A percentile compares a stretch with the other conserved stretches of the same genome.
These are phyloP conservation scores for Corythoichthys haematopterus DNA, from an alignment of 2,113 vertebrate species.

Conservation along the genomic window DNA sequence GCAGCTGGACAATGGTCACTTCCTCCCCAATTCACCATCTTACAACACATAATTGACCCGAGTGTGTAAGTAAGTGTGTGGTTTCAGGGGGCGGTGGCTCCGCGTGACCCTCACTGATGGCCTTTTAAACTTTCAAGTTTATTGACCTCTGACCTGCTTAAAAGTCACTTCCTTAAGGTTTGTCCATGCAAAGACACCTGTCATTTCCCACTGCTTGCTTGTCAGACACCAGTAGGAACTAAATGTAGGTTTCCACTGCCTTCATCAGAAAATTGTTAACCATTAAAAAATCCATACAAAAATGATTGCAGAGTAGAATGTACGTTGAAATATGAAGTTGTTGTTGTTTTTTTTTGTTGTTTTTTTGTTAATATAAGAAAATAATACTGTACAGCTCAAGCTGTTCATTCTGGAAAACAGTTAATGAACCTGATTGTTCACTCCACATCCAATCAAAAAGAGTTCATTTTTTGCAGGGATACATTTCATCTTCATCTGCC, in stretches of 20 bases:
- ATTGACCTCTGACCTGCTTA: slow-evolving; percentile 1
- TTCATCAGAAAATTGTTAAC: too few species aligned
- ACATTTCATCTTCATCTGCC: slow-evolving; percentile 36
- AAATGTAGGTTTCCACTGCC: too few species aligned
- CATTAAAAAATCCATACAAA: too few species aligned
- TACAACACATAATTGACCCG: slow-evolving; percentile 23
- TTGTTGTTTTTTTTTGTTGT: too few species aligned
- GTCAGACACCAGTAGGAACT: not conserved
- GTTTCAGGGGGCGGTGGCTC: not conserved
- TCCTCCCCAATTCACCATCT: slow-evolving; percentile 50
- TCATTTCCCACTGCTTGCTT: not conserved
- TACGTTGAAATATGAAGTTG: too few species aligned
- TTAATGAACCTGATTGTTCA: too few species aligned
- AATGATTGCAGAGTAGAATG: too few species aligned
- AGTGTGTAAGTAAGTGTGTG: not conserved
- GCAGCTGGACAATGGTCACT: slow-evolving; percentile 55
- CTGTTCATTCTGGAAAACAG: too few species aligned
- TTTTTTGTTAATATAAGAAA: too few species aligned
- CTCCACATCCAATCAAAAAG: not conserved
- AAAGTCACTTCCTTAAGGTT: not conserved
- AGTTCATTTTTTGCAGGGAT: slow-evolving; percentile 11
- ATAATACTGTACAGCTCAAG: too few species aligned
- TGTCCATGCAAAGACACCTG: slow-evolving; percentile 2
- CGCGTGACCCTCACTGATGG: not conserved
- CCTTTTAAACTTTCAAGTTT: slow-evolving; percentile 5